Evolutionary conservation across 2,888 invertebrate genomes (phyloP), one percentile per base, ranked within the genome.

Genomic region (Furcula furcula): DNA sequence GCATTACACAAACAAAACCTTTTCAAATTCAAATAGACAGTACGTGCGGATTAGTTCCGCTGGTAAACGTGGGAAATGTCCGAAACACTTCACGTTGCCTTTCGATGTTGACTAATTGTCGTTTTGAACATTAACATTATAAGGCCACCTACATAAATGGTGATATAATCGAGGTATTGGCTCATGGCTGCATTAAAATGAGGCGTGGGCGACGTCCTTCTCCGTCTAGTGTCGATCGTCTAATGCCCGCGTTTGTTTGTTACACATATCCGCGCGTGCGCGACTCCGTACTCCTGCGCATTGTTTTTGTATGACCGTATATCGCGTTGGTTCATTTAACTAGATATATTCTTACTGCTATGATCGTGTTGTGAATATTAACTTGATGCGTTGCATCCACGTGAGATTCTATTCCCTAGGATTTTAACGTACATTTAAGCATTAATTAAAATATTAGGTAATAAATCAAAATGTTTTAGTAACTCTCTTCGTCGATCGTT

Each of bases 1-100:
- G 79, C 79, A 80, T 56, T 79, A 78, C 75, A 77, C 82, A 86
- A 87, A 88, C 85, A 85, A 81, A 76, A 65, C 73, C 78, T 76
- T 82, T 87, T 86, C 77, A 82, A 83, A 86, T 83, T 85, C 76
- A 85, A 87, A 88, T 87, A 67, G 71, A 46, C 48, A 56, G 78
- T 78, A 85, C 87, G 87, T 88, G 87, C 51, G 76, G 78, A 81
- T 87, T 81, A 77, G 85, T 86, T 82, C 81, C 78, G 78, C 64
- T 59, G 54, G 47, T 47, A 55, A 69, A 71, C 80, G 84, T 86
- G 86, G 84, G 86, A 86, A 86, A 70, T 70, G 64, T 63, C 57
- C 61, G 63, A 47, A 54, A 55, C 42, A 28, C 35, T 46, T 34
- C 45, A 42, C 45, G 45, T 39, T 43, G 41, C 40, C 34, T 46